Conservation (phyloP, 2,888 invertebrate species). For the Aphodius sticticus region DNA sequence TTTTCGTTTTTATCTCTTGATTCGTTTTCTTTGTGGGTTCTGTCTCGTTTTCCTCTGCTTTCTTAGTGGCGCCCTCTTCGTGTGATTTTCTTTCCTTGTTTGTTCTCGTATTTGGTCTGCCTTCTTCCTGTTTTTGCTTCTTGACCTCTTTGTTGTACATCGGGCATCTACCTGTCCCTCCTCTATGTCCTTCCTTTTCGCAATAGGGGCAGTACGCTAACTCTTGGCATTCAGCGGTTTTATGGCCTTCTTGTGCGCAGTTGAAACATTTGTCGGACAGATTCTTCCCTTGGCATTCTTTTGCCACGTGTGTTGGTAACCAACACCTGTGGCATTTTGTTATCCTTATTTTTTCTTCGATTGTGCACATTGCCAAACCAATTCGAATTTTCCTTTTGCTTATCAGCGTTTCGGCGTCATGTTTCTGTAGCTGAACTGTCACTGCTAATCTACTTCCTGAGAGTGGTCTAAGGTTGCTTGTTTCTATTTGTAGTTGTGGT, state of each 20-base stretch:
- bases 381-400: not conserved
- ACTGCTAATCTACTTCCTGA: too few relatives aligned
- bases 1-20: not conserved
- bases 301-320: not conserved
- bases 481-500: too few relatives aligned
- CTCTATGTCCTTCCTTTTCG: not conserved
- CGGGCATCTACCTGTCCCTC: not conserved
- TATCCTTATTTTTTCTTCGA: not conserved
- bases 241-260: not conserved
- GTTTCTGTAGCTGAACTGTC: too few relatives aligned
- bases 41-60: too few relatives aligned
- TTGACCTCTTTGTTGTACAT: too few relatives aligned
- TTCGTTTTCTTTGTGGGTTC: too few relatives aligned
- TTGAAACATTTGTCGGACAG: not conserved
- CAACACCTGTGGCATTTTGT: not conserved
- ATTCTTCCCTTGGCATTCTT: not conserved
- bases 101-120: too few relatives aligned
- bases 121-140: too few relatives aligned
- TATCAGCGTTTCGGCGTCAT: too few relatives aligned
- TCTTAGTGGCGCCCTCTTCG: too few relatives aligned
- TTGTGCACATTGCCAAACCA: not conserved
- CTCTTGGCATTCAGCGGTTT: not conserved
- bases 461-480: too few relatives aligned
- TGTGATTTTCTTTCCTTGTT: too few relatives aligned
- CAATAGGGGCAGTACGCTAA: not conserved